Evolutionary conservation across 1,140 invertebrate species (phyloP).

Genomic region (Copidosoma floridanum): DNA sequence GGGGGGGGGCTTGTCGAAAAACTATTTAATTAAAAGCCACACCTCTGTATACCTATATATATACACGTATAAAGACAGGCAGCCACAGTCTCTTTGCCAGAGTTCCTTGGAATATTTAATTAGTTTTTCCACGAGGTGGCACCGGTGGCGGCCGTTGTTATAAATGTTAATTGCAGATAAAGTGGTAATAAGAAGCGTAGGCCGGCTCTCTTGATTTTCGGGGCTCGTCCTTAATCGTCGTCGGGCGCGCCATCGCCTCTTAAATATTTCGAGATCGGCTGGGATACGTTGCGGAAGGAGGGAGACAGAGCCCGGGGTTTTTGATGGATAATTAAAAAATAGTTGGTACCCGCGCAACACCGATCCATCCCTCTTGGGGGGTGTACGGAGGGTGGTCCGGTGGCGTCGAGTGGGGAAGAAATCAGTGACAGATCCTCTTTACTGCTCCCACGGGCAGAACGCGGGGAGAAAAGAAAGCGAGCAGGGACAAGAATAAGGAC

Average conservation of each 20-base stretch:
- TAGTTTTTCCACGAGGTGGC: slow-evolving; percentile 52
- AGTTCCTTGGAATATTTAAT: slow-evolving; percentile 55
- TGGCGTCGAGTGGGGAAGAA: background rate
- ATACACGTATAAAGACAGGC: no score
- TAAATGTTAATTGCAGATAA: slow-evolving; percentile 60
- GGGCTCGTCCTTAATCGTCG: no score
- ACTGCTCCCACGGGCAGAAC: no score
- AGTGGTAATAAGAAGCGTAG: slow-evolving; percentile 56
- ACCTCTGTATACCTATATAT: no score
- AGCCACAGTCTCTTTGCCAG: no score
- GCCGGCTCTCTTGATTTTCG: slow-evolving; percentile 41
- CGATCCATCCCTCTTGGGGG: background rate
- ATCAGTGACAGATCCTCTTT: slow-evolving; percentile 21
- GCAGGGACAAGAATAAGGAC: slow-evolving; percentile 1
- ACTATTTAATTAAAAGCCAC: slow-evolving; percentile 31
- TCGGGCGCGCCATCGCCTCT: no score
- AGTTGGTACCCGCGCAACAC: background rate
- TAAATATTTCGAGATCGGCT: no score
- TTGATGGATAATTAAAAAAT: slow-evolving; percentile 15
- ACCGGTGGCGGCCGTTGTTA: slow-evolving; percentile 42
- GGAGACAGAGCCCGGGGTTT: background rate
- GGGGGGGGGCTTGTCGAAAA: background rate
- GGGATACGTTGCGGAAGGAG: no score
- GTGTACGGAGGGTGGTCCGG: background rate
- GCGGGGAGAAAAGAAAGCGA: slow-evolving; percentile 9